Evolutionary conservation across 2,888 invertebrate species (phyloP), one percentile per base, ranked within the genome.

Genomic region (Lymantria monacha): DNA sequence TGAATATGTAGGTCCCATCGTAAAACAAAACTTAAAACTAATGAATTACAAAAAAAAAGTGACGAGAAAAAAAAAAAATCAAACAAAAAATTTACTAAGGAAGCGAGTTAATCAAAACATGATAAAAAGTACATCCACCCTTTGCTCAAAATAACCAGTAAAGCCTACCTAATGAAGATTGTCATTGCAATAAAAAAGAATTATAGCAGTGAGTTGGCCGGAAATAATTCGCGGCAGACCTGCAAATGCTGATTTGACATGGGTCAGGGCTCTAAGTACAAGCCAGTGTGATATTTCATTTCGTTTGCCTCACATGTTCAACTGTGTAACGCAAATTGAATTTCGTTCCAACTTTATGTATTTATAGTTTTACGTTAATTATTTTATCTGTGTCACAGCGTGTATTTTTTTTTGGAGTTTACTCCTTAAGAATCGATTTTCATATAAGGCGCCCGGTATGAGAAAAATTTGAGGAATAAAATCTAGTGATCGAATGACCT

Each of bases 231-330:
- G 81, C 81, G 82, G 85, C 81, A 81, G 88, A 86, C 87, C 87
- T 87, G 87, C 78, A 79, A 86, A 87, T 88, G 86, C 87, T 88
- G 87, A 88, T 87, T 87, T 85, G 87, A 88, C 87, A 84, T 75
- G 88, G 88, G 88, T 88, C 87, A 87, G 80, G 76, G 77, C 71
- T 73, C 74, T 69, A 66, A 74, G 68, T 63, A 71, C 68, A 62
- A 71, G 73, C 74, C 77, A 38, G 77, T 77, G 80, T 85, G 82
- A 85, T 86, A 86, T 88, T 87, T 85, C 33, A 88, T 85, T 84
- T 83, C 82, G 82, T 79, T 78, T 70, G 67, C 74, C 76, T 74
- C 78, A 77, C 76, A 76, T 80, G 73, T 79, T 72, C 68, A 74
- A 76, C 79, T 79, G 68, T 79, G 72, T 33, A 33, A 75, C 65